Evolutionary conservation across 2,797 vertebrate species (phyloP), one percentile per base, ranked within the genome.

Genomic region (Streptopelia turtur): DNA sequence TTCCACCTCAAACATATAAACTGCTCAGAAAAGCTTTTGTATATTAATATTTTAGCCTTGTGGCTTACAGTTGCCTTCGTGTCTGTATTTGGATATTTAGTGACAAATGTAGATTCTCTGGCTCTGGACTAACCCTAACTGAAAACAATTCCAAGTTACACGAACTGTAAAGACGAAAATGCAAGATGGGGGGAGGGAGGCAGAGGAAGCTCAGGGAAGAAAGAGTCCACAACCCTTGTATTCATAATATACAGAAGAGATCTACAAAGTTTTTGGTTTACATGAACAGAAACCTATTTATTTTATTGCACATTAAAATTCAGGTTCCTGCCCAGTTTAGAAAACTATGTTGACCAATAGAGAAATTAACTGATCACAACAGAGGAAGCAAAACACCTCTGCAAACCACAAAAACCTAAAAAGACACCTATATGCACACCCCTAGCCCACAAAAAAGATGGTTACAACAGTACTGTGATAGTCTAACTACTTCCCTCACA

Each of bases 1-100:
- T 68, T 89, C 78, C 83, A 93, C 66, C 65, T 86, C 80, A 50
- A 83, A 91, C 53, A 65, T 1, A 61, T 1, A 69, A 85, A 91
- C 64, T 57, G 79, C 43, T 81, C 83, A 49, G 80, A 84, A 93
- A 91, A 81, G 83, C 77, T 49, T 28, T 8, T 63, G 31, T 72
- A n/a, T 60, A 59, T 25, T 16, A 81, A 68, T 69, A 88, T 91
- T 88, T 88, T 55, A 94, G 93, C 87, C 82, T 59, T 8, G 77
- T 82, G 89, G 64, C 55, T 89, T 81, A 52, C 6, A 88, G 65
- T 89, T 17, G 86, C 87, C 91, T 93, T 56, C 30, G 70, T 45
- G 92, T 94, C 93, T 94, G 65, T 92, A 95, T 94, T 87, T 91
- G 89, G 91, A 5, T 80, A 52, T 92, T 94, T 77, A 75, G 94